Evolutionary conservation across 1,140 invertebrate genomes (phyloP), one percentile per base, ranked within the genome.

Genomic region (Pseudomyrmex cubaensis): DNA sequence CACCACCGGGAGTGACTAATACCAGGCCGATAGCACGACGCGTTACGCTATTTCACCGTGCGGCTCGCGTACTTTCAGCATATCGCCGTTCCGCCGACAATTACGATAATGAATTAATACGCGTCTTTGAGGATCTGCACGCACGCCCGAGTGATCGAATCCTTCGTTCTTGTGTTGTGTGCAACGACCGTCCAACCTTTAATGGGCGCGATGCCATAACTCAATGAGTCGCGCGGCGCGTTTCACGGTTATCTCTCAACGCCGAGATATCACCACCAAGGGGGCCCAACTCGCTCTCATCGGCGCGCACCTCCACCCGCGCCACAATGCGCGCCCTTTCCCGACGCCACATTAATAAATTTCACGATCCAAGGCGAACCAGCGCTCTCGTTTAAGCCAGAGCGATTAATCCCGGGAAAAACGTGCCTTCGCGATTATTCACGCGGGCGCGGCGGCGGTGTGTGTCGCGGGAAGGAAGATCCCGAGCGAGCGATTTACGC

Each of bases 341-440:
- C 5, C 35, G 35, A 35, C 35, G 35, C 35, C 35, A 35, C 85
- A 87, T 85, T 88, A 87, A 87, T 86, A 86, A 87, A 80, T 87
- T 87, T 87, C 70, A 73, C 52, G 85, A 87, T 87, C 35, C 87
- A 87, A 88, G 85, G 85, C 67, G 76, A 88, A 87, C 87, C 64
- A 59, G 75, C 48, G 75, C 52, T 84, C 69, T 75, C 44, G 52
- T 87, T 87, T 66, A 52, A 61, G 35, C n/a, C 70, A 15, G 64
- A 7, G n/a, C 69, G 85, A 87, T 87, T 84, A 86, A 86, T 73
- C 84, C 59, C 61, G 35, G 72, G 48, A 72, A 63, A 54, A 63
- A 54, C 50, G 52, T 76, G 50, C 25, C 35, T 5, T 35, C 35
- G 70, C 63, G 61, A 84, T 84, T 63, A 84, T 85, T 85, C 67